These are phyloP conservation scores for Antheraea yamamai DNA, from an alignment of 2,888 invertebrate species.

Conservation along the genomic window DNA sequence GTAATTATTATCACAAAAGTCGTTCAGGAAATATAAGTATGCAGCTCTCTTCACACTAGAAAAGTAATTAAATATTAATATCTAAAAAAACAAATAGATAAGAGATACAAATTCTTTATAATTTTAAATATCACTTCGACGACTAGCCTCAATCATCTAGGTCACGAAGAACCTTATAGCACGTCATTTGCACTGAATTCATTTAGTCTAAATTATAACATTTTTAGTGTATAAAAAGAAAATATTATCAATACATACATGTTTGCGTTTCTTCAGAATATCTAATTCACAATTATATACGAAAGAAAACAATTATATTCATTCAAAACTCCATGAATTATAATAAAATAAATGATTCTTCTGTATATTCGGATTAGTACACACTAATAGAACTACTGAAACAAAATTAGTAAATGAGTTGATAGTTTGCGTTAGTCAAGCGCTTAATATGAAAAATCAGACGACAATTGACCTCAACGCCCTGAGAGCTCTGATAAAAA, in stretches of 20 bases:
- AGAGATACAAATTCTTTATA: not conserved
- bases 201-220: not conserved
- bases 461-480: conserved; percentile 62
- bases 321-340: too few relatives aligned
- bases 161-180: not conserved
- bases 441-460: conserved; percentile 51
- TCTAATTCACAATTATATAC: not conserved
- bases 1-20: not conserved
- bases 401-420: conserved; percentile 3
- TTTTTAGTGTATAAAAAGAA: not conserved
- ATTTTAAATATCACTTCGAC: not conserved
- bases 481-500: conserved; percentile 56
- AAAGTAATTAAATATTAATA: not conserved
- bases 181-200: not conserved
- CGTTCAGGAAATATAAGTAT: too few relatives aligned
- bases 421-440: conserved; percentile 36
- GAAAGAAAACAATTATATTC: not conserved
- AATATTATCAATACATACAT: conserved; percentile 1
- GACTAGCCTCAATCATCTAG: not conserved
- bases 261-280: not conserved
- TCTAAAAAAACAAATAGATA: not conserved
- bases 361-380: not conserved
- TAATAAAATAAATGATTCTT: not conserved
- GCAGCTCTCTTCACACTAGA: not conserved
- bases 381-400: not conserved